Percentiles rank a stretch among this genome's conserved stretches.
Evolutionary conservation across 1,140 invertebrate species (phyloP).

Genomic region (Pentalonia nigronervosa): DNA sequence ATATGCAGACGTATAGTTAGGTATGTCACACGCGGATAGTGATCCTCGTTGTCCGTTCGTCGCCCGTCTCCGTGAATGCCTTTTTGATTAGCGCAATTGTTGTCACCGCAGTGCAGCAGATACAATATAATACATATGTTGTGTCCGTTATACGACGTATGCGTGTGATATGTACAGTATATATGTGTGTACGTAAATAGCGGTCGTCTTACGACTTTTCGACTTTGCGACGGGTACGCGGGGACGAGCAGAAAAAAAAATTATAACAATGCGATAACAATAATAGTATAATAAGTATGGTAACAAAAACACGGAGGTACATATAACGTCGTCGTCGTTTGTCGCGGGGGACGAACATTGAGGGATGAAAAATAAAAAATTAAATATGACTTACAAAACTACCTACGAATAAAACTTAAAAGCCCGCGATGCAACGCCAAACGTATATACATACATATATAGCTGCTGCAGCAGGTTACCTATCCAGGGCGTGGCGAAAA

Average conservation of each 20-base stretch:
- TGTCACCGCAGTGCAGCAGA: constrained; percentile 1
- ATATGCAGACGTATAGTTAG: neutral
- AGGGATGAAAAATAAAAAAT: neutral
- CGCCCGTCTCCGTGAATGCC: constrained; percentile 34
- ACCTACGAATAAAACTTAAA: neutral
- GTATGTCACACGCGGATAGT: neutral
- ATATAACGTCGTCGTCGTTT: neutral
- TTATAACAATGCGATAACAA: neutral
- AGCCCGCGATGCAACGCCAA: neutral
- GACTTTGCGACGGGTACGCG: neutral
- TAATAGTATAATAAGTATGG: neutral
- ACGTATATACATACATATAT: neutral
- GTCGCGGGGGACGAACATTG: neutral
- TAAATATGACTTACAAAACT: neutral
- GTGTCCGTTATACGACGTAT: constrained; percentile 39
- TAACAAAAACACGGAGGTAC: neutral
- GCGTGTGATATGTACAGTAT: neutral
- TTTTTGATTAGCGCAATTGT: constrained; percentile 57
- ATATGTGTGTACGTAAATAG: no score
- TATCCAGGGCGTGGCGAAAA: constrained; percentile 51
- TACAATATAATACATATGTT: constrained; percentile 11
- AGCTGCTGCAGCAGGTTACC: neutral
- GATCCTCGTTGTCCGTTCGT: constrained; percentile 31
- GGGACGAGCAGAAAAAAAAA: neutral
- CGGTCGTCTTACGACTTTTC: neutral